Evolutionary conservation across 1,140 invertebrate genomes (phyloP).

Genomic region (Leucophenga varia): DNA sequence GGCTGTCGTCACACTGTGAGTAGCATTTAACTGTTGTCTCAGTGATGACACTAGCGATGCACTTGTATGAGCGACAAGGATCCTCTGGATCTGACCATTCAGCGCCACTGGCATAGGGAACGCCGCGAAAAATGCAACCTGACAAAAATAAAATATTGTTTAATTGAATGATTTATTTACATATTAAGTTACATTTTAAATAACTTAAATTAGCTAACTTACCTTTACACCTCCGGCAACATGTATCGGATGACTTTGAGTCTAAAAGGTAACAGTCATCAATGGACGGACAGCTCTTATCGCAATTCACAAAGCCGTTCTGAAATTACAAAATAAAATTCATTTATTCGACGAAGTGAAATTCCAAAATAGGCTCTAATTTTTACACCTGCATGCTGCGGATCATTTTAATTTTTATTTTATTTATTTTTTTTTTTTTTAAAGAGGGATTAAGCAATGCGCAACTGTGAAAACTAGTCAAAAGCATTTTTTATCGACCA

Average conservation of each 20-base stretch:
- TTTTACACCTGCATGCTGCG: too few relatives aligned
- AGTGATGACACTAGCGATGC: slow-evolving; percentile 82
- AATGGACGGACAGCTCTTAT: slow-evolving; percentile 65
- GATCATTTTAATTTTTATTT: too few relatives aligned
- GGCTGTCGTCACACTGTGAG: slow-evolving; percentile 70
- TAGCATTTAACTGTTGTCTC: slow-evolving; percentile 77
- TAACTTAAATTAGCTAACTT: slow-evolving; percentile 11
- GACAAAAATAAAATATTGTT: too few relatives aligned
- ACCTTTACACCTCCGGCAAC: slow-evolving; percentile 74
- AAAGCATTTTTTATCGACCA: too few relatives aligned
- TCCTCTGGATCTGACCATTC: slow-evolving; percentile 74
- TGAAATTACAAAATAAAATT: slow-evolving; percentile 53
- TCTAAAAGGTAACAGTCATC: slow-evolving; percentile 70
- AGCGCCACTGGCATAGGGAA: slow-evolving; percentile 70
- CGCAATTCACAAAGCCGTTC: slow-evolving; percentile 74
- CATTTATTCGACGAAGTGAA: not conserved
- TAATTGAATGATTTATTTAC: not conserved
- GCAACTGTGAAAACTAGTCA: too few relatives aligned
- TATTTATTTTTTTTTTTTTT: too few relatives aligned
- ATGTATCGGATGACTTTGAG: slow-evolving; percentile 61
- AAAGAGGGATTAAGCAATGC: too few relatives aligned
- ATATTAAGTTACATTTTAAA: not conserved
- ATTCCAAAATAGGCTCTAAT: too few relatives aligned
- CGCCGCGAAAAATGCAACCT: slow-evolving; percentile 77
- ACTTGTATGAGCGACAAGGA: slow-evolving; percentile 71